A percentile compares a stretch with the other conserved stretches of the same genome.
Conservation (phyloP, 2,888 invertebrate genomes). For the Cataglyphis rosenhaueri region DNA sequence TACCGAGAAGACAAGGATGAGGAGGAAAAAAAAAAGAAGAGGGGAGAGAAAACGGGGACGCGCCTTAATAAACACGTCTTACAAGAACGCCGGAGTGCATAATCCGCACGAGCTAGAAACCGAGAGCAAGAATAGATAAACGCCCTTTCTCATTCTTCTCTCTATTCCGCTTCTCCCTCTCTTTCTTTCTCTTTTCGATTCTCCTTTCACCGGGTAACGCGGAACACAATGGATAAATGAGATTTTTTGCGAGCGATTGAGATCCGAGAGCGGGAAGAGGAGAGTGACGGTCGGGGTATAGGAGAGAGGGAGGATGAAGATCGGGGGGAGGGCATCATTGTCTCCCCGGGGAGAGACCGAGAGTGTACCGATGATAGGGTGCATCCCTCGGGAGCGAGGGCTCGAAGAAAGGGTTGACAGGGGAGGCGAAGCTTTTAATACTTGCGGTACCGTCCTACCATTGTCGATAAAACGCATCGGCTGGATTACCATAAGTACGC, state of each 20-base stretch:
- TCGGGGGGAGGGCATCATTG: slow-evolving; percentile 77
- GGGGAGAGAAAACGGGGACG: slow-evolving; percentile 56
- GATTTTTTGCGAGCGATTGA: slow-evolving; percentile 85
- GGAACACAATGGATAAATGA: slow-evolving; percentile 84
- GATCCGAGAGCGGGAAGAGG: slow-evolving; percentile 77
- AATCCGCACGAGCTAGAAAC: slow-evolving; percentile 80
- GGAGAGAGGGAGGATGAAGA: slow-evolving; percentile 60
- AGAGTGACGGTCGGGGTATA: slow-evolving; percentile 45
- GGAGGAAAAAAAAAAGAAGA: slow-evolving; percentile 46
- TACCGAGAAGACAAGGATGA: slow-evolving; percentile 34
- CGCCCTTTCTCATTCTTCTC: slow-evolving; percentile 21
- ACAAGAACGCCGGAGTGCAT: slow-evolving; percentile 73
- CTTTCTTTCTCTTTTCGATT: slow-evolving; percentile 36
- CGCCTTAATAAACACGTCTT: slow-evolving; percentile 80
- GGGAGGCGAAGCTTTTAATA: slow-evolving; percentile 84
- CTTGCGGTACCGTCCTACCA: slow-evolving; percentile 79
- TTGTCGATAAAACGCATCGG: slow-evolving; percentile 83
- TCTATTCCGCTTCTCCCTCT: slow-evolving; percentile 28
- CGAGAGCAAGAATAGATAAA: slow-evolving; percentile 50
- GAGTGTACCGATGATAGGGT: slow-evolving; percentile 84
- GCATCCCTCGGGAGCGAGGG: slow-evolving; percentile 80
- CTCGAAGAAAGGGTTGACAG: slow-evolving; percentile 82
- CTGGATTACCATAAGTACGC: slow-evolving; percentile 81
- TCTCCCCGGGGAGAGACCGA: slow-evolving; percentile 80
- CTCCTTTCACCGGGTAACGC: slow-evolving; percentile 73